phyloP scores from a whole-genome alignment of 2,113 vertebrate genomes.

The Holacanthus passer region DNA sequence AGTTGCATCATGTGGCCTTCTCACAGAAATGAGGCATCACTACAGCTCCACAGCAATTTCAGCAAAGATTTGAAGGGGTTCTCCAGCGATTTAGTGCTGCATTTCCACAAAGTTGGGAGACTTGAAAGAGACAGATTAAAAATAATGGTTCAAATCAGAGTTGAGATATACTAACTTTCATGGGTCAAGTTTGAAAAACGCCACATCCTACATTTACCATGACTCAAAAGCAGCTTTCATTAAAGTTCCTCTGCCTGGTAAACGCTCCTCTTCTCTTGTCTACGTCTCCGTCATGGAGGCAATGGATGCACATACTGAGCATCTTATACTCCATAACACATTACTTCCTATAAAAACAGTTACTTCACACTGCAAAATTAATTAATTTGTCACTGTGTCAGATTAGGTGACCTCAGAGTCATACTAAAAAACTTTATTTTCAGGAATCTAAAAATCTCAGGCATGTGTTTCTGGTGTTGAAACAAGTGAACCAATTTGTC shows the following conservation, averaged over 20 bases:
- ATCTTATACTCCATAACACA: neutral
- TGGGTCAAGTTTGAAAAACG: neutral
- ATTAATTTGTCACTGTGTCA: too few relatives aligned
- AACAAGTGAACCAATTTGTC: neutral
- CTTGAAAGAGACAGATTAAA: neutral
- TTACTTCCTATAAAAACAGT: neutral
- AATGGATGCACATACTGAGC: neutral
- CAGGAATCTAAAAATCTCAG: too few relatives aligned
- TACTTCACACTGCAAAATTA: too few relatives aligned
- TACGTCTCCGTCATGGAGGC: neutral
- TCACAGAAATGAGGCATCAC: neutral
- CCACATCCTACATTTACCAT: neutral
- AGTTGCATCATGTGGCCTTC: slow-evolving; percentile 38
- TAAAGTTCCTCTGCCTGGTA: too few relatives aligned
- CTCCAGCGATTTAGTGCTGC: neutral
- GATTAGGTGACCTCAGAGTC: too few relatives aligned
- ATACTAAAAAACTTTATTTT: too few relatives aligned
- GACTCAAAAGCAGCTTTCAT: neutral
- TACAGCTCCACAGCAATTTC: neutral
- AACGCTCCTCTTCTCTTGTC: neutral
- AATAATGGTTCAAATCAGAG: neutral
- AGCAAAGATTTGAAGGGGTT: neutral
- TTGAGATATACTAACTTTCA: neutral
- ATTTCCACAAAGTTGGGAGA: neutral
- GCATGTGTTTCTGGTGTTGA: too few relatives aligned